Percentiles rank a stretch among this genome's conserved stretches.
phyloP scores from a whole-genome alignment of 2,113 vertebrate species.

The Coptodon bakossiorum region DNA sequence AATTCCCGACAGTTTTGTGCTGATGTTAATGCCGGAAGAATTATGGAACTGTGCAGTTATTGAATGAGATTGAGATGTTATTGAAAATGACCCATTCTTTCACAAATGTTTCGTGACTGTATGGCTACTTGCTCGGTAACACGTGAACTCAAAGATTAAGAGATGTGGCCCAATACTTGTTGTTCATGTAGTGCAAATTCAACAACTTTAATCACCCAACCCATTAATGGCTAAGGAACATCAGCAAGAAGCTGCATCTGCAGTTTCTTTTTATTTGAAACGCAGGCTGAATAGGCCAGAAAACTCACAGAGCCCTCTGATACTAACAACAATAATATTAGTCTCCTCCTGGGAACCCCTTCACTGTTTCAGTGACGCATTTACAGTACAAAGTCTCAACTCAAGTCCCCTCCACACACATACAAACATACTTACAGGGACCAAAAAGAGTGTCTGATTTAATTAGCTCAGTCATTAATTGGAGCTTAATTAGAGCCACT shows the following conservation, averaged over 20 bases:
- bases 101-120: not conserved
- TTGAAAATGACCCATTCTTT: not conserved
- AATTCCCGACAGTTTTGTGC: not conserved
- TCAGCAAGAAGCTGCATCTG: not conserved
- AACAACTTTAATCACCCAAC: not conserved
- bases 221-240: not conserved
- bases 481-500: conserved; percentile 72
- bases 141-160: not conserved
- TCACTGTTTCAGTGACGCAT: conserved; percentile 52
- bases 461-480: conserved; percentile 72
- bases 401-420: conserved; percentile 43
- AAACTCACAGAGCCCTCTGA: not conserved
- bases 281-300: not conserved
- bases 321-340: conserved; percentile 1
- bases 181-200: not conserved
- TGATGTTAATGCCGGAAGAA: not conserved
- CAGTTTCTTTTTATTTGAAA: conserved; percentile 18
- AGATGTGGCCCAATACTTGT: not conserved
- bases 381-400: conserved; percentile 63
- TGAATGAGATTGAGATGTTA: not conserved
- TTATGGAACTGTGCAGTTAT: not conserved
- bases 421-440: conserved; percentile 40
- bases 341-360: not conserved
- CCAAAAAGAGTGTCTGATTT: conserved; percentile 63
- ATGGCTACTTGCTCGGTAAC: not conserved